Evolutionary conservation across 2,888 invertebrate species (phyloP), one percentile per base, ranked within the genome.

Genomic region (Drosophila austrosaltans): DNA sequence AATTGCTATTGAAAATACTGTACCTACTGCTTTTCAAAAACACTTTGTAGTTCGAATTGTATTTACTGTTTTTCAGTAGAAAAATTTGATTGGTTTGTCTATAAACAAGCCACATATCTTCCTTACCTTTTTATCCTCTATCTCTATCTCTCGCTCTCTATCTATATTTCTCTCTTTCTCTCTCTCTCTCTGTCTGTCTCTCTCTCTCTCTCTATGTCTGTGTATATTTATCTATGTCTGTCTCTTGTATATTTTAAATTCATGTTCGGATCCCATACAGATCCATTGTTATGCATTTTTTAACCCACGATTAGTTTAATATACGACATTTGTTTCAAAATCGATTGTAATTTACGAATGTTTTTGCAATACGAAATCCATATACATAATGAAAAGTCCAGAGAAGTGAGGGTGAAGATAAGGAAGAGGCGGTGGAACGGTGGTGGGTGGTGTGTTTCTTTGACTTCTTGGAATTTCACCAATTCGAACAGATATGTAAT

Each of bases 11-110:
- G 42, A 42, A 42, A 36, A 36, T 63, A 63, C 28, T 54, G 53
- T 54, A 63, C 36, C 42, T 59, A 57, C 57, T 57, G 39, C 39
- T 61, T 36, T 20, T 22, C 20, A 16, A 36, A 44, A 48, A 53
- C 42, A 57, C 53, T 62, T 57, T 44, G 76, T 69, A 76, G 68
- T 60, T 66, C 54, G 48, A 54, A 65, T 32, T 66, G 63, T 60
- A 54, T 61, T 61, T 59, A 48, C 59, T 70, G 66, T 74, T 63
- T 64, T 73, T 64, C 63, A 62, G 44, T 63, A 53, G 56, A 42
- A 42, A 54, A 60, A 42, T 58, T 59, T 60, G 10, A 36, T 63
- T 64, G 58, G 57, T 53, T 63, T 61, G 48, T 63, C 53, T 58
- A 61, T 22, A 32, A 60, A 40, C 22, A 63, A 64, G 16, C 8